Conservation (phyloP, 2,113 vertebrate species). For the Manacus vitellinus region DNA sequence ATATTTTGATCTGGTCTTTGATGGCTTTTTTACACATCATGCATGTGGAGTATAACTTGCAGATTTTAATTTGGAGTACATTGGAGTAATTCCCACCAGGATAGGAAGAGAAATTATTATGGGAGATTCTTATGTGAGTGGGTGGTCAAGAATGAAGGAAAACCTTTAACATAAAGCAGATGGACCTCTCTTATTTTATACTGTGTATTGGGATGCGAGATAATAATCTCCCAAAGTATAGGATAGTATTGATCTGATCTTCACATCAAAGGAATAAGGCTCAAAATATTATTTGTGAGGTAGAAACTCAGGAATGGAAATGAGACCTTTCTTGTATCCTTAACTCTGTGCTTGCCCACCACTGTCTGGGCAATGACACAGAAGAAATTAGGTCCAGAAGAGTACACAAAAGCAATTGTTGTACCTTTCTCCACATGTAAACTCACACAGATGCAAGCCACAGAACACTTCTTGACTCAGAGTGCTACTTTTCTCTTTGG, state of each 20-base stretch:
- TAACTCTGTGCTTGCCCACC: not conserved
- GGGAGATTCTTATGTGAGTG: not conserved
- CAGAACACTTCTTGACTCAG: not conserved
- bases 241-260: not conserved
- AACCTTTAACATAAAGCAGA: not conserved
- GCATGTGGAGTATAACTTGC: not conserved
- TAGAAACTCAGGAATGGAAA: not conserved
- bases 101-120: not conserved
- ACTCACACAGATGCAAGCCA: not conserved
- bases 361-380: not conserved
- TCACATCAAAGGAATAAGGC: not conserved
- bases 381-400: not conserved
- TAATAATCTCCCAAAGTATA: not conserved
- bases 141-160: constrained; percentile 24
- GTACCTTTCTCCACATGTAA: not conserved
- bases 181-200: constrained; percentile 4
- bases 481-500: not conserved
- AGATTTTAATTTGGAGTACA: not conserved
- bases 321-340: not conserved
- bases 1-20: constrained; percentile 30
- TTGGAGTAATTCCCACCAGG: not conserved
- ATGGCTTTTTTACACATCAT: constrained; percentile 1
- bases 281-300: not conserved
- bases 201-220: not conserved
- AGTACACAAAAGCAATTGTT: not conserved